Base-by-base conservation (phyloP, 2,888 invertebrate genomes). In the Chloroclystis v-ata region DNA sequence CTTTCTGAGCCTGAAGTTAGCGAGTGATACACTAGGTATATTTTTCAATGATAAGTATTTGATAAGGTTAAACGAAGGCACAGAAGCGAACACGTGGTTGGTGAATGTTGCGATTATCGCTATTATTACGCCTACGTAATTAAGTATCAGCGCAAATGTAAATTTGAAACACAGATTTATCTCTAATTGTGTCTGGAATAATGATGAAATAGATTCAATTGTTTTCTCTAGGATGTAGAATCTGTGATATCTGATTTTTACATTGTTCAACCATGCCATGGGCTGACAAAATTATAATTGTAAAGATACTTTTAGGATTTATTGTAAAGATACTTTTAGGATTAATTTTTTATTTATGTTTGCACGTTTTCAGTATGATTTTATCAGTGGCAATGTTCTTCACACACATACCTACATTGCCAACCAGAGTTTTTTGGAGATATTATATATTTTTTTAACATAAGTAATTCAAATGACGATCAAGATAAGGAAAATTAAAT, bases 1-100 rank as follows among this genome's bases (percentile, higher is more conserved):
- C 66, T 33, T 66, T 67, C 57, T 64, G 67, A 63, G 59, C 45
- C 53, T 61, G 58, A 60, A 65, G 59, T 59, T 65, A 65, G 64
- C 57, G 63, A 58, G 64, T 60, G 63, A 67, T 65, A 64, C 65
- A 59, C 37, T 52, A 57, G n/a, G n/a, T n/a, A n/a, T 66, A 61
- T 63, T 69, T 67, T 67, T 64, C 65, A 64, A 61, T 59, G 66
- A 70, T 72, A 70, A 68, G 44, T 60, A 61, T 54, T 57, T 48
- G 72, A 73, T 74, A 73, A 70, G 56, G 60, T 63, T 63, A 67
- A n/a, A 61, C 57, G 57, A 59, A 61, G 56, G 37, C 47, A 43
- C 26, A 52, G 13, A 45, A 37, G 52, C 45, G 47, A 43, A 47
- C 52, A 47, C 54, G 52, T 54, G 49, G 52, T 38, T 37, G 20